These are phyloP conservation scores for Zoanthus solanderi DNA, from an alignment of 92 coral and sea anemone genomes.

Conservation along the genomic window DNA sequence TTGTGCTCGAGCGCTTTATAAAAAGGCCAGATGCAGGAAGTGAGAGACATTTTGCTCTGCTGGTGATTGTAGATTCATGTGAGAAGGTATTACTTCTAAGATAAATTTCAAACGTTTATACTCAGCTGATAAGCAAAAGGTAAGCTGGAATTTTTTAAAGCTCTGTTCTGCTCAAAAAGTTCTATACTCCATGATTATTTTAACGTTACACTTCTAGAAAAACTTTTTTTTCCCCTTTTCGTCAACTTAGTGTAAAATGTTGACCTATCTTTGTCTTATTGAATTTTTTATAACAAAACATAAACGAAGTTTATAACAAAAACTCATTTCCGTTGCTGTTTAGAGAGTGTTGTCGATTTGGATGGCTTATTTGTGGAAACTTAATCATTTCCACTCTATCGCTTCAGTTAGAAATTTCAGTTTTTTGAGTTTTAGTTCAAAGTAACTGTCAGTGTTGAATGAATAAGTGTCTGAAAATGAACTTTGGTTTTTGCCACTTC, in stretches of 20 bases:
- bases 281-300: neutral
- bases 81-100: neutral
- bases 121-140: conserved; percentile 3
- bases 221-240: neutral
- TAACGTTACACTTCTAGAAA: no score
- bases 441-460: conserved; percentile 26
- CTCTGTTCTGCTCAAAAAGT: neutral
- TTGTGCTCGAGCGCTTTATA: conserved; percentile 77
- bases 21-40: conserved; percentile 64
- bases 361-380: neutral
- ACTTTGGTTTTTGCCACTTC: conserved; percentile 2
- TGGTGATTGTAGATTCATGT: conserved; percentile 7
- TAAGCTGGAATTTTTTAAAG: neutral
- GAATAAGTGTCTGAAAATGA: neutral
- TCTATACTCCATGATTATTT: neutral
- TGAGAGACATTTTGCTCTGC: conserved; percentile 10
- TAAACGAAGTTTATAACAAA: neutral
- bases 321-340: neutral
- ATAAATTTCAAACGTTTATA: neutral
- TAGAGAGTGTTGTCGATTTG: neutral
- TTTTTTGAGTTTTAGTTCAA: neutral
- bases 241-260: neutral
- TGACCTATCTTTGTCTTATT: neutral
- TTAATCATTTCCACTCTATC: neutral
- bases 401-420: neutral